Evolutionary conservation across 2,888 invertebrate genomes (phyloP).

Genomic region (Dimorphilus gyrociliatus): DNA sequence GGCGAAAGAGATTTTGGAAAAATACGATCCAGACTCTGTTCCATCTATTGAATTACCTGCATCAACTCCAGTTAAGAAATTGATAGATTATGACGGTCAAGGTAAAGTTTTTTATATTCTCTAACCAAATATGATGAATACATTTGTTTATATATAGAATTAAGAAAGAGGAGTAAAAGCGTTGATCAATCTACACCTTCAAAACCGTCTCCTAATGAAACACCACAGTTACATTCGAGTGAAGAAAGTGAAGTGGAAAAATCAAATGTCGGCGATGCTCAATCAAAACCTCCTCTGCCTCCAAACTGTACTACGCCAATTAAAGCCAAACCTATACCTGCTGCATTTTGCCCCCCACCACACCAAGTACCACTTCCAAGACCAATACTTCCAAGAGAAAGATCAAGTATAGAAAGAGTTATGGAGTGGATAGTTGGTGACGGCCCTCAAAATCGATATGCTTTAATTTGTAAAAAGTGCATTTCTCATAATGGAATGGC

Average conservation of each 20-base stretch:
- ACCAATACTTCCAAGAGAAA: constrained; percentile 55
- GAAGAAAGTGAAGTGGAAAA: no score
- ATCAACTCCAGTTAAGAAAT: not conserved
- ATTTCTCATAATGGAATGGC: constrained; percentile 82
- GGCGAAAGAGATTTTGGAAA: constrained; percentile 70
- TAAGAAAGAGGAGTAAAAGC: no score
- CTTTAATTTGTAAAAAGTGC: constrained; percentile 79
- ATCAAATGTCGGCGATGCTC: no score
- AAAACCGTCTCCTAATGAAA: no score
- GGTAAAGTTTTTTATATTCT: not conserved
- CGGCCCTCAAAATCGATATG: constrained; percentile 82
- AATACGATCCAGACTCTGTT: constrained; percentile 51
- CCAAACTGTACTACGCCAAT: no score
- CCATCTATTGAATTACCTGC: not conserved
- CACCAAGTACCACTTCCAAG: constrained; percentile 38
- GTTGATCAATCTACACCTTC: no score
- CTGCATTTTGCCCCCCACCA: no score
- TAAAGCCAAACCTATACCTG: no score
- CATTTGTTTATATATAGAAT: no score
- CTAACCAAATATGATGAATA: no score
- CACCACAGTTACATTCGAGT: no score
- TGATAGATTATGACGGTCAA: not conserved
- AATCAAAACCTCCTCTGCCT: no score
- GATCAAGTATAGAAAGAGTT: constrained; percentile 66
- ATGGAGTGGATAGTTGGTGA: constrained; percentile 88